Evolutionary conservation across 2,888 invertebrate genomes (phyloP).

Genomic region (Thalpophila matura): DNA sequence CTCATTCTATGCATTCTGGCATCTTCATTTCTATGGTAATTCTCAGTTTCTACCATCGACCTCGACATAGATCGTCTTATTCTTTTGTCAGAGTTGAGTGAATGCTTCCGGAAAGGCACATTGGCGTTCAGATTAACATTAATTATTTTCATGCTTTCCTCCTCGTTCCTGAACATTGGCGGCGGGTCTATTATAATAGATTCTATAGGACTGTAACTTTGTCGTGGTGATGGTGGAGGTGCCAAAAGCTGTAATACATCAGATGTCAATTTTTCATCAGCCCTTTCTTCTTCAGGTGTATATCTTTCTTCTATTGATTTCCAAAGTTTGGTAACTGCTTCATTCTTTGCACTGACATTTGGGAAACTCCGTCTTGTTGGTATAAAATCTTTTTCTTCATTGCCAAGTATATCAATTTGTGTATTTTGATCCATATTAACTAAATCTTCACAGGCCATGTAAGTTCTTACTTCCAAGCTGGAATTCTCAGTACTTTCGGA

Average conservation of each 20-base stretch:
- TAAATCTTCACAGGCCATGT: constrained; percentile 93
- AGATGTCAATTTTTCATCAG: constrained; percentile 67
- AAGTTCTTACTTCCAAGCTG: constrained; percentile 89
- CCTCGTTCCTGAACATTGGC: constrained; percentile 90
- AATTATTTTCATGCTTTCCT: constrained; percentile 83
- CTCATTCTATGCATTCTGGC: constrained; percentile 83
- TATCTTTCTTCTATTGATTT: constrained; percentile 85
- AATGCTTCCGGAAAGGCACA: constrained; percentile 89
- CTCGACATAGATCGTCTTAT: constrained; percentile 85
- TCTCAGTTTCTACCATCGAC: constrained; percentile 85
- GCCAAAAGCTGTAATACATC: constrained; percentile 79
- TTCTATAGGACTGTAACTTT: constrained; percentile 73
- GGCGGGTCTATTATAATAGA: constrained; percentile 90
- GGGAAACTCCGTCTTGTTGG: constrained; percentile 93
- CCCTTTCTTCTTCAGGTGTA: constrained; percentile 68
- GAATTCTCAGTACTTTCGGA: constrained; percentile 92
- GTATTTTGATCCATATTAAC: constrained; percentile 92
- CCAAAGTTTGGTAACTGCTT: constrained; percentile 81
- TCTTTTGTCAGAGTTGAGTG: constrained; percentile 91
- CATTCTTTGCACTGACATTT: constrained; percentile 89
- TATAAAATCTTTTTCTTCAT: constrained; percentile 79
- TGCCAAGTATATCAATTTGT: constrained; percentile 84
- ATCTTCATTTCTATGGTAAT: constrained; percentile 76
- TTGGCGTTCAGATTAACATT: constrained; percentile 84
- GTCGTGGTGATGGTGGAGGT: constrained; percentile 85